phyloP scores from a whole-genome alignment of 2,888 invertebrate genomes.

The Acutogordius australiensis region DNA sequence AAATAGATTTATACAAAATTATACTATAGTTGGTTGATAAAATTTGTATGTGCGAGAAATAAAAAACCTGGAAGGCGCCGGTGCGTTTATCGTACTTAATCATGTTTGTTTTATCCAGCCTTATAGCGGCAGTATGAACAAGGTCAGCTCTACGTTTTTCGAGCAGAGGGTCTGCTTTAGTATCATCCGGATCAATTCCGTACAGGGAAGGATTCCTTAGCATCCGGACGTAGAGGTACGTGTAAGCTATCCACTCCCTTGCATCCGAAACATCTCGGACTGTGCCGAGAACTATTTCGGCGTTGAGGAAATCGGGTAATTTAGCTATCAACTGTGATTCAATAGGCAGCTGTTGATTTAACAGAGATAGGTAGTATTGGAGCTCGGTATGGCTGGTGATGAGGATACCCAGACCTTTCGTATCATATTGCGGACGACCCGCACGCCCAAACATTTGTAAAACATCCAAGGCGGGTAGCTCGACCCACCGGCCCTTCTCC shows the following conservation, averaged over 20 bases:
- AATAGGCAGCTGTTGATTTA: conserved; percentile 91
- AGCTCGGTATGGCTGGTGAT: conserved; percentile 94
- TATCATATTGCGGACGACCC: conserved; percentile 88
- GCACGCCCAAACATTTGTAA: conserved; percentile 92
- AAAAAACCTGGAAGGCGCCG: conserved; percentile 45
- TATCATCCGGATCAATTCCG: conserved; percentile 31
- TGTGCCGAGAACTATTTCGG: conserved; percentile 79
- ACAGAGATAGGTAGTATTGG: conserved; percentile 76
- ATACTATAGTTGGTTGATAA: no score
- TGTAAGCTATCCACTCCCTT: conserved; percentile 73
- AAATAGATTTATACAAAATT: no score
- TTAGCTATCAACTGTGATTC: conserved; percentile 77
- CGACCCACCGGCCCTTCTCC: conserved; percentile 90
- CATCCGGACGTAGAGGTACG: conserved; percentile 82
- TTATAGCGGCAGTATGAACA: conserved; percentile 63
- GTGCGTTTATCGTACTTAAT: conserved; percentile 75
- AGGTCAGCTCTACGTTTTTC: conserved; percentile 73
- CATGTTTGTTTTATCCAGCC: conserved; percentile 69
- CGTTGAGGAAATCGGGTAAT: conserved; percentile 81
- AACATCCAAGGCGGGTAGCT: conserved; percentile 79
- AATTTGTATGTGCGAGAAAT: no score
- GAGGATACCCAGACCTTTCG: conserved; percentile 74
- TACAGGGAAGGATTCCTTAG: conserved; percentile 58
- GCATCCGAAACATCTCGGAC: conserved; percentile 64
- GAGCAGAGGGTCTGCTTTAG: conserved; percentile 49